Evolutionary conservation across 2,797 vertebrate species (phyloP).

Genomic region (Rhabdomys pumilio): DNA sequence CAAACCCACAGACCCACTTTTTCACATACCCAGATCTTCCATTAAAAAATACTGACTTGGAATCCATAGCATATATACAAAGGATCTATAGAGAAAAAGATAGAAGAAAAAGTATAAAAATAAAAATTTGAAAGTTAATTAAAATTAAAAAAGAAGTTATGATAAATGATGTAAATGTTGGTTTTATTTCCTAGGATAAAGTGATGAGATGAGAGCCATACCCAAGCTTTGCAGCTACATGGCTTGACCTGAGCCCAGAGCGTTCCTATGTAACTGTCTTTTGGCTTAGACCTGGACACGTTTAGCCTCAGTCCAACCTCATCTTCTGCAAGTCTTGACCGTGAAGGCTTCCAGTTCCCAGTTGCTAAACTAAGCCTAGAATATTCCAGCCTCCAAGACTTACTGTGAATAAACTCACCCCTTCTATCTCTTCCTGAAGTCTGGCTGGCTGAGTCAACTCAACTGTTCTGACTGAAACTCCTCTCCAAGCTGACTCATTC

Average conservation of each 20-base stretch:
- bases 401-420: neutral
- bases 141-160: neutral
- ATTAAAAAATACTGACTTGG: neutral
- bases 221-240: neutral
- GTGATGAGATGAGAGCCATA: neutral
- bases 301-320: neutral
- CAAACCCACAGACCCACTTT: neutral
- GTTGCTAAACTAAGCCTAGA: neutral
- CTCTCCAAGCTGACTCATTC: neutral
- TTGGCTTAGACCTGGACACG: neutral
- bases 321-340: neutral
- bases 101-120: neutral
- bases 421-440: neutral
- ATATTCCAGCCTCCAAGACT: neutral
- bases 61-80: neutral
- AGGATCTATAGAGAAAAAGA: neutral
- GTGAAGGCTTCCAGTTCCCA: neutral
- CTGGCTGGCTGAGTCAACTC: neutral
- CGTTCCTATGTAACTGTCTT: neutral
- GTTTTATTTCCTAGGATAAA: neutral
- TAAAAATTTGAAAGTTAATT: neutral
- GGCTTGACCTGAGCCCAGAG: neutral
- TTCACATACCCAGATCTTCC: neutral
- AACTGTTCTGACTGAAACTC: neutral
- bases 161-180: neutral